phyloP scores from a whole-genome alignment of 2,888 invertebrate genomes.

The Epinotia nisella region DNA sequence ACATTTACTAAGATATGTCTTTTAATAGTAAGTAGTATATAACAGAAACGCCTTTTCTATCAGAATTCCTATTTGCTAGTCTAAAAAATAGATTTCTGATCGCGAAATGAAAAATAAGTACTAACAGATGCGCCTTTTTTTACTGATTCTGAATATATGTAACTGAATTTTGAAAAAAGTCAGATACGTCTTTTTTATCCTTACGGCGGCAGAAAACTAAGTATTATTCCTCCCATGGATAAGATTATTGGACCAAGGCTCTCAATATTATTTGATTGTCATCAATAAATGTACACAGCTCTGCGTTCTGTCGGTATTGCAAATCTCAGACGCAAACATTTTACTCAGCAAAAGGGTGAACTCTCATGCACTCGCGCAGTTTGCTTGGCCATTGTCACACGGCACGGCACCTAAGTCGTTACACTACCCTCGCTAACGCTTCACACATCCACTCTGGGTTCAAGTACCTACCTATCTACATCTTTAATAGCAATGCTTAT shows the following conservation, averaged over 20 bases:
- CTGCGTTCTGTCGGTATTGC: conserved; percentile 61
- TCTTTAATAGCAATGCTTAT: too few species aligned
- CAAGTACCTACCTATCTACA: too few species aligned
- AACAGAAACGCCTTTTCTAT: too few species aligned
- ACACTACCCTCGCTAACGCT: not conserved
- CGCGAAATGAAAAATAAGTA: too few species aligned
- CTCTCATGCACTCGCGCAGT: conserved; percentile 52
- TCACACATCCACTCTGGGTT: not conserved
- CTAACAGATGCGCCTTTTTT: too few species aligned
- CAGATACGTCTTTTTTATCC: too few species aligned
- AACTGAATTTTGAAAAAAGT: too few species aligned
- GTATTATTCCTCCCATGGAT: not conserved
- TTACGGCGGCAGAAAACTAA: not conserved
- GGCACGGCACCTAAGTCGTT: not conserved
- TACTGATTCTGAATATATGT: too few species aligned
- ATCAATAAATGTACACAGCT: conserved; percentile 51
- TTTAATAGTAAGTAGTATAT: too few species aligned
- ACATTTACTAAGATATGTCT: too few species aligned
- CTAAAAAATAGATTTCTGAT: too few species aligned
- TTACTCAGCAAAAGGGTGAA: conserved; percentile 56
- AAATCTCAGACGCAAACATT: conserved; percentile 59
- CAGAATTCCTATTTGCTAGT: too few species aligned
- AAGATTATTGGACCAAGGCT: not conserved
- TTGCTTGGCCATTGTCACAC: conserved; percentile 46
- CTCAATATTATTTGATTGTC: not conserved